These are phyloP conservation scores for Aphidius ervi DNA, from an alignment of 1,140 invertebrate genomes.

Conservation along the genomic window DNA sequence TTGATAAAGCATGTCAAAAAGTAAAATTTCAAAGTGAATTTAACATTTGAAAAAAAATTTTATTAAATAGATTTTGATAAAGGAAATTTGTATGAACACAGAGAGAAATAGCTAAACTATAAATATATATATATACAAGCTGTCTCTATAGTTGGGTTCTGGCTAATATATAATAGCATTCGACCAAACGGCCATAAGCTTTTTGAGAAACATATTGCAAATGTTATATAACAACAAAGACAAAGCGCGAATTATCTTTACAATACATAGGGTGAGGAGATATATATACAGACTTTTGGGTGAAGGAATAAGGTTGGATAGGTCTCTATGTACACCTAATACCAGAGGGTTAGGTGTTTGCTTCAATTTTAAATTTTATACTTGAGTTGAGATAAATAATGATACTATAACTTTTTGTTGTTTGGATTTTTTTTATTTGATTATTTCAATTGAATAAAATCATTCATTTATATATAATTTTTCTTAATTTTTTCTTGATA, in stretches of 20 bases:
- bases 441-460: not conserved
- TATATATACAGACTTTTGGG: no score
- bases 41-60: no score
- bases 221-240: slow-evolving; percentile 11
- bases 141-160: no score
- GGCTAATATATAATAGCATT: no score
- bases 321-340: not conserved
- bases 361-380: slow-evolving; percentile 11
- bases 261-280: not conserved
- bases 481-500: no score
- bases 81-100: no score
- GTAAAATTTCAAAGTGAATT: no score
- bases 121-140: no score
- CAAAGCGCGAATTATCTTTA: slow-evolving; percentile 5
- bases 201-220: slow-evolving; percentile 13
- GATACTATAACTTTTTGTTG: not conserved
- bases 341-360: slow-evolving; percentile 13
- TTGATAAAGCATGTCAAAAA: no score
- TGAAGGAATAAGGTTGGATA: not conserved
- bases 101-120: no score
- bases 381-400: slow-evolving; percentile 12
- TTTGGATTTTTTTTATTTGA: not conserved
- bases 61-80: no score
- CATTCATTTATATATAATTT: not conserved
- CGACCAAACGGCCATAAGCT: no score